Base-by-base conservation (phyloP, 2,888 invertebrate species). In the Panopea generosa region DNA sequence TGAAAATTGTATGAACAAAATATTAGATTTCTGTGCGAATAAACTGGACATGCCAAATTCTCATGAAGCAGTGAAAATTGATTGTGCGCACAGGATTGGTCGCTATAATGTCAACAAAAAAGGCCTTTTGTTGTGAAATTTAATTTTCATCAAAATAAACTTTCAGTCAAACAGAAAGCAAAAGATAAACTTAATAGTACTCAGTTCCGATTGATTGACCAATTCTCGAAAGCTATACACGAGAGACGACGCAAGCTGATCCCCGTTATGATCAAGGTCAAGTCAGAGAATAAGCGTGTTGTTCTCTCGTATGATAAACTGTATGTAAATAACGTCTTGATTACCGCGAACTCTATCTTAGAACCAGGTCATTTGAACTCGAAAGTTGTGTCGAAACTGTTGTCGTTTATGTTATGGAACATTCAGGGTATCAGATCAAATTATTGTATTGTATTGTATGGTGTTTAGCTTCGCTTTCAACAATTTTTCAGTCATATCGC, bases 131-230 rank as follows among this genome's bases (percentile, higher is more conserved):
- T n/a, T 2, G 18, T 57, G 56, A 47, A 56, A 53, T 45, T 56
- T 45, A 45, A 45, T 45, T 45, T 18, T 9, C 16, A 45, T 20
- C 45, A 45, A n/a, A n/a, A 45, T 45, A 45, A 45, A 45, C 45
- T 45, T 45, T 45, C 16, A 45, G 20, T 45, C 45, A 45, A 45
- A 45, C 45, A 45, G 16, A 45, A 45, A 45, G 49, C 49, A 4
- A 33, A 38, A 18, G 57, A 38, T 33, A 33, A 57, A 40, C 38
- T 57, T 18, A 57, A 40, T 6, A 40, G 24, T 38, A 38, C 57
- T 40, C 18, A 57, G 18, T 57, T 26, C 49, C 49, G 68, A 20
- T 52, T 68, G 14, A 68, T 52, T 43, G 68, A 68, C 43, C 68
- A 68, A 47, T 68, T 40, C 29, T 53, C 60, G 1, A 57, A 59